Evolutionary conservation across 2,113 vertebrate genomes (phyloP), one percentile per base, ranked within the genome.

Genomic region (Solea solea): DNA sequence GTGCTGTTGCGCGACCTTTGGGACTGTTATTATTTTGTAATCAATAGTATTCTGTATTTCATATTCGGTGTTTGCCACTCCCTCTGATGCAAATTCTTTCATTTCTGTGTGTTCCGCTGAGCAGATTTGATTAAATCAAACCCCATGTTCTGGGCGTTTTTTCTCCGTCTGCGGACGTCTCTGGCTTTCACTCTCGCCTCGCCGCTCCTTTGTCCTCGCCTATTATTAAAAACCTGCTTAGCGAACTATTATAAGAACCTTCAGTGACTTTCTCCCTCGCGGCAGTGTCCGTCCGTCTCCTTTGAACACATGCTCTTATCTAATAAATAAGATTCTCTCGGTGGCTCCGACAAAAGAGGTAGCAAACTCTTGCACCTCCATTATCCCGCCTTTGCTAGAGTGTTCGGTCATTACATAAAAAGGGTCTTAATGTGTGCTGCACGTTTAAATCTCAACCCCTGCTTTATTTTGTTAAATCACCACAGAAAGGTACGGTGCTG

Each of bases 231-330:
- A 64, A 48, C 49, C 52, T 67, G 9, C 49, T 55, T 5, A 45
- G 12, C 4, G 41, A 60, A 59, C 54, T 41, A 72, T 68, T 11
- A 16, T 42, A 16, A 67, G 41, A 51, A 40, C 42, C n/a, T 6
- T 8, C 0, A 25, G 28, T 12, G 11, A 21, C 8, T 48, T 50
- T 44, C 2, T 27, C 46, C 44, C 64, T 67, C 4, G 15, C 14
- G 41, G 58, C 39, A 5, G 13, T 5, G 1, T 12, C 45, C 58
- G 21, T 8, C 53, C 58, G 61, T 48, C n/a, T 50, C 58, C 5
- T 14, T 27, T 16, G 7, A 49, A 62, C 25, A 40, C 27, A 21
- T 65, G 62, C 69, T 63, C 72, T 80, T 48, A 70, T 60, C 80
- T 3, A 8, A 13, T 14, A 10, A 11, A 34, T 27, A 21, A 9